Conservation (phyloP, 2,797 vertebrate species). For the Tokudaia muenninki region DNA sequence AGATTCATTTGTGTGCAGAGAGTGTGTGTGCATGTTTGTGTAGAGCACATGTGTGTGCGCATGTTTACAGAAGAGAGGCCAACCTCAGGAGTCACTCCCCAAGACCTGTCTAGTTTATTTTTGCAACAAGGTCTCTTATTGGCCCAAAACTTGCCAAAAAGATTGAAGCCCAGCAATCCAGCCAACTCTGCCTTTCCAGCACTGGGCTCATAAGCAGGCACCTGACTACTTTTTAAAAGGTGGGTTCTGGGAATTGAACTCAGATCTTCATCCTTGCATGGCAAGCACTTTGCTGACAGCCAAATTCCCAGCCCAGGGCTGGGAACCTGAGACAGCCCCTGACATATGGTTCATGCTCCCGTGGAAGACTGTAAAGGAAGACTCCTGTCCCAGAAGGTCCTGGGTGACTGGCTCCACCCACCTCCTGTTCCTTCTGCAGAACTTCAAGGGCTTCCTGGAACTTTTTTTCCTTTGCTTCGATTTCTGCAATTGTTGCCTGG, state of each 20-base stretch:
- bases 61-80: neutral
- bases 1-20: neutral
- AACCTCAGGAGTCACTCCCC: neutral
- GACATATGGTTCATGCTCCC: neutral
- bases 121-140: neutral
- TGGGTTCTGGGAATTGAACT: neutral
- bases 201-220: no score
- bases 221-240: neutral
- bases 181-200: neutral
- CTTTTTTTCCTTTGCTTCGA: constrained; percentile 94
- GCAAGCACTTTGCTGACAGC: neutral
- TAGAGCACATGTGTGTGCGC: neutral
- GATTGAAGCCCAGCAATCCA: neutral
- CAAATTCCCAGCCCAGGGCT: neutral
- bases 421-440: constrained; percentile 93
- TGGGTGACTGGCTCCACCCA: constrained; percentile 20
- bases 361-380: neutral
- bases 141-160: neutral
- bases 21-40: neutral
- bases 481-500: constrained; percentile 96
- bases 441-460: constrained; percentile 94
- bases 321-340: neutral
- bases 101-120: neutral
- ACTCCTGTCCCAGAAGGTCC: neutral
- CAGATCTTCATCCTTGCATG: neutral